Evolutionary conservation across 2,797 vertebrate genomes (phyloP).

Genomic region (Sebastiscus albofasciatus): DNA sequence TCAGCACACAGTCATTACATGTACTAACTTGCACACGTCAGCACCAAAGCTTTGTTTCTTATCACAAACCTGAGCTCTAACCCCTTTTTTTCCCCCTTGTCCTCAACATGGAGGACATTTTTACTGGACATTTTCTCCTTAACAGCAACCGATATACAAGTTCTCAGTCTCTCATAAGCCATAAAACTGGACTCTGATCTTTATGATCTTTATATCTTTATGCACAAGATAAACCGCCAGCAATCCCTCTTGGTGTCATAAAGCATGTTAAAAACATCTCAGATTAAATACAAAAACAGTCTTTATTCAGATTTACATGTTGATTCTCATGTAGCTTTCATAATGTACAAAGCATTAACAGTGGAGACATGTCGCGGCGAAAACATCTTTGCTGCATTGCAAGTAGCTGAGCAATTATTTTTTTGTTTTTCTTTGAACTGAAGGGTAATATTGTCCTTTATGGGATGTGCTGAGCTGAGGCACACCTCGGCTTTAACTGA

Average conservation of each 20-base stretch:
- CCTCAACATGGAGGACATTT: neutral
- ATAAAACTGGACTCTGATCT: slow-evolving; percentile 54
- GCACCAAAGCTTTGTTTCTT: neutral
- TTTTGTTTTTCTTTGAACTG: neutral
- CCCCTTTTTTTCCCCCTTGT: neutral
- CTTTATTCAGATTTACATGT: slow-evolving; percentile 69
- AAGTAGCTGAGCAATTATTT: neutral
- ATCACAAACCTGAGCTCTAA: neutral
- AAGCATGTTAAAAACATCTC: neutral
- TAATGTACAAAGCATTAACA: slow-evolving; percentile 37
- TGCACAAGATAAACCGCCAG: slow-evolving; percentile 9
- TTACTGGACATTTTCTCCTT: neutral
- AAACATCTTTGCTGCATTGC: neutral
- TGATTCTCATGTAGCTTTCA: slow-evolving; percentile 57
- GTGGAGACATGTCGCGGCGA: slow-evolving; percentile 8
- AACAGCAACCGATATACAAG: slow-evolving; percentile 3
- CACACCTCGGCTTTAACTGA: neutral
- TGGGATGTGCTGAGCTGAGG: neutral
- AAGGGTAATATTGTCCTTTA: neutral
- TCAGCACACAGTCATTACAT: neutral
- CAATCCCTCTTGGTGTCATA: neutral
- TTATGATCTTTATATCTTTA: neutral
- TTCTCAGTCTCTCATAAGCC: neutral
- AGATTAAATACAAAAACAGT: slow-evolving; percentile 58
- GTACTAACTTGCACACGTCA: neutral